These are phyloP conservation scores for Dasypus novemcinctus DNA, from an alignment of 2,113 vertebrate species.

Conservation along the genomic window DNA sequence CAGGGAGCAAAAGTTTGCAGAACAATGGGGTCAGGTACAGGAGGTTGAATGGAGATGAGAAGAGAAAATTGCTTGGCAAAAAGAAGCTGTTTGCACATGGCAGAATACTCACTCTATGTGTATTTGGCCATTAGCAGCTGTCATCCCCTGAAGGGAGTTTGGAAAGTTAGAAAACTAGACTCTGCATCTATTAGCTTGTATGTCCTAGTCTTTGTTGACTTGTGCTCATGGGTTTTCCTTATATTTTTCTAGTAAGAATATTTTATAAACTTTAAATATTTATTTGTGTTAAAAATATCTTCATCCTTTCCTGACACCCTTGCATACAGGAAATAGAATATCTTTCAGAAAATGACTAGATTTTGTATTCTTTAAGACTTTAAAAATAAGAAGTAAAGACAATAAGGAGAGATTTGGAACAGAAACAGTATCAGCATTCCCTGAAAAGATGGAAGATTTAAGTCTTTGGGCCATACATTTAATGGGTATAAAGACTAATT, in stretches of 20 bases:
- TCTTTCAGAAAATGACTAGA: background rate
- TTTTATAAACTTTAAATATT: background rate
- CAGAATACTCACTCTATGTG: fast-evolving
- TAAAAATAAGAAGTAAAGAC: background rate
- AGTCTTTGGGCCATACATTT: too few relatives aligned
- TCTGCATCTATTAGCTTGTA: too few relatives aligned
- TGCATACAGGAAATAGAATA: background rate
- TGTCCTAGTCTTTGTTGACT: background rate
- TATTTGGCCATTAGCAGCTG: too few relatives aligned
- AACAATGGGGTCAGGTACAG: background rate
- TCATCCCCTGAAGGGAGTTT: background rate
- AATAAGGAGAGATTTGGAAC: background rate
- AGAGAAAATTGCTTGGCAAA: background rate
- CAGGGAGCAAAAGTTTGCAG: background rate
- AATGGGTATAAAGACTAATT: too few relatives aligned
- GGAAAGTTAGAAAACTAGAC: background rate
- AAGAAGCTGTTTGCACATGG: background rate
- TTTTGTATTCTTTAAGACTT: background rate
- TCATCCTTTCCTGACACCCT: background rate
- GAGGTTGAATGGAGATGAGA: background rate
- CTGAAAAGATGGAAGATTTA: background rate
- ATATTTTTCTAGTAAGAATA: background rate
- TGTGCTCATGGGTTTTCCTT: too few relatives aligned
- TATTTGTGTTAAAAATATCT: background rate
- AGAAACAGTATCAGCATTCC: background rate